Percentiles rank a stretch among this genome's conserved stretches.
phyloP scores from a whole-genome alignment of 1,140 invertebrate genomes.

The Neodiprion fabricii region DNA sequence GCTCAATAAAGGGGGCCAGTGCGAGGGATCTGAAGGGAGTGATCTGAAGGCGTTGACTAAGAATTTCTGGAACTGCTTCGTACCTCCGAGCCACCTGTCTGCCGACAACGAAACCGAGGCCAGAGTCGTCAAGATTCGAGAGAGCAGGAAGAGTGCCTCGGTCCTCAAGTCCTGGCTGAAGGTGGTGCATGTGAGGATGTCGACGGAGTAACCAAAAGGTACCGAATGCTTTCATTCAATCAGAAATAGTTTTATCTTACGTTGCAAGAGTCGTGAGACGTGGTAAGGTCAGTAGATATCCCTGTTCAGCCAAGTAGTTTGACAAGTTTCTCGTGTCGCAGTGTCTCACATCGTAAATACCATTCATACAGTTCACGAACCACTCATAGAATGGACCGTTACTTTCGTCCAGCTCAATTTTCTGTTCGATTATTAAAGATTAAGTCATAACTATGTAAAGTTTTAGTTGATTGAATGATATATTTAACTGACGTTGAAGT shows the following conservation, averaged over 20 bases:
- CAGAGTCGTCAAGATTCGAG: not conserved
- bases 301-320: slow-evolving; percentile 35
- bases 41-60: not conserved
- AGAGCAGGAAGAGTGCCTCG: not conserved
- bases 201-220: not conserved
- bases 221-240: not conserved
- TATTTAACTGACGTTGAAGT: slow-evolving; percentile 29
- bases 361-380: slow-evolving; percentile 29
- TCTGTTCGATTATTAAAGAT: not conserved
- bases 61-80: slow-evolving; percentile 8
- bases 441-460: not conserved
- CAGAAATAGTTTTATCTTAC: not conserved
- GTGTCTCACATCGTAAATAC: slow-evolving; percentile 28
- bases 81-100: not conserved
- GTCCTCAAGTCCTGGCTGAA: not conserved
- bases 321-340: slow-evolving; percentile 31
- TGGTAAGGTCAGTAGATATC: slow-evolving; percentile 36
- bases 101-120: not conserved
- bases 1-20: not conserved
- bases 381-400: not conserved
- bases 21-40: not conserved
- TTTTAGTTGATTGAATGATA: not conserved
- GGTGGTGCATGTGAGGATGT: no score
- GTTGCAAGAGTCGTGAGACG: not conserved
- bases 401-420: not conserved